Conservation (phyloP, 2,113 vertebrate species). For the Caracal caracal region DNA sequence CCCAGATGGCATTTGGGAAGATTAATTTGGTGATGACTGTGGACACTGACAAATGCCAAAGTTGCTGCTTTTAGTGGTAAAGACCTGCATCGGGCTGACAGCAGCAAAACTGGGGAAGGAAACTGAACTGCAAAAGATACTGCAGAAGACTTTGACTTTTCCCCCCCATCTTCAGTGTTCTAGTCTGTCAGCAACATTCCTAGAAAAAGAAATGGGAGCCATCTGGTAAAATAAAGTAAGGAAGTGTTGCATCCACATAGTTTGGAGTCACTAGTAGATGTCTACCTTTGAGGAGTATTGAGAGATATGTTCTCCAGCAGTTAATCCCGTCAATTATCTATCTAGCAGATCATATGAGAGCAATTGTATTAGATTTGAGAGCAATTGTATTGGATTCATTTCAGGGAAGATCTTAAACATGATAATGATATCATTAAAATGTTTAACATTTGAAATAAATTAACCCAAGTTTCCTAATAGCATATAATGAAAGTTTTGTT, state of each 20-base stretch:
- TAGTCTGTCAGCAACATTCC: not conserved
- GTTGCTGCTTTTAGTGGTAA: not conserved
- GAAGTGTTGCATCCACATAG: not conserved
- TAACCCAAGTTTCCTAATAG: not conserved
- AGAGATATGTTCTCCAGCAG: not conserved
- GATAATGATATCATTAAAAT: not conserved
- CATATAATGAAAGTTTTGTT: slow-evolving; percentile 33
- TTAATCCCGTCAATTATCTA: not conserved
- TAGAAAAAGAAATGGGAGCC: not conserved
- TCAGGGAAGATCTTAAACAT: not conserved
- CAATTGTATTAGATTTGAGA: not conserved
- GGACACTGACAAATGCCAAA: not conserved
- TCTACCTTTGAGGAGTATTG: not conserved
- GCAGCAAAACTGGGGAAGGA: not conserved
- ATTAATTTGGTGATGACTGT: not conserved
- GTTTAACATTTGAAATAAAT: slow-evolving; percentile 20
- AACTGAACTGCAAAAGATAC: not conserved
- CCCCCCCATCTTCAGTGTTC: not conserved
- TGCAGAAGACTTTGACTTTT: not conserved
- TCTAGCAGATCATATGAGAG: not conserved
- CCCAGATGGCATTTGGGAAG: not conserved
- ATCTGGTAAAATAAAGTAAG: not conserved
- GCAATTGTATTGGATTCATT: not conserved
- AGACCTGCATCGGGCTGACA: not conserved
- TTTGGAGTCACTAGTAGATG: not conserved